A percentile compares a stretch with the other conserved stretches of the same genome.
Conservation (phyloP, 2,888 invertebrate species). For the Parnassius smintheus region DNA sequence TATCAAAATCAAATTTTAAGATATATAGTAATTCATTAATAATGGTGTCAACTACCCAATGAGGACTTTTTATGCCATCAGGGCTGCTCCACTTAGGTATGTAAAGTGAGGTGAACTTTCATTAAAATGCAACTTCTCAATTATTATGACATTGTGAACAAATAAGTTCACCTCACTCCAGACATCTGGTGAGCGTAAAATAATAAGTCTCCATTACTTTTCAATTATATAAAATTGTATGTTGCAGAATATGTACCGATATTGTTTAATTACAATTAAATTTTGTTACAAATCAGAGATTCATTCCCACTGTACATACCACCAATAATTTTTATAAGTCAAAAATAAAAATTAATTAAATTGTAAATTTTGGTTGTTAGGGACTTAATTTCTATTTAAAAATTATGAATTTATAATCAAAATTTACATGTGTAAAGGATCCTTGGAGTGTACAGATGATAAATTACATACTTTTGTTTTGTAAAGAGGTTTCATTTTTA, state of each 20-base stretch:
- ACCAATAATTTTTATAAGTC: conserved; percentile 43
- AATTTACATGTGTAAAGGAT: conserved; percentile 6
- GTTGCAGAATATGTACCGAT: not conserved
- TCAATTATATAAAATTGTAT: no score
- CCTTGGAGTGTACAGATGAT: conserved; percentile 30
- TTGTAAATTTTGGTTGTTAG: conserved; percentile 16
- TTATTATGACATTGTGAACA: no score
- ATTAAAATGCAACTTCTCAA: no score
- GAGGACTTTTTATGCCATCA: no score
- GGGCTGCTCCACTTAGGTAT: no score
- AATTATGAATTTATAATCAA: not conserved
- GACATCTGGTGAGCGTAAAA: no score
- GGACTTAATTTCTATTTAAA: conserved; percentile 7
- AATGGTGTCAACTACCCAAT: no score
- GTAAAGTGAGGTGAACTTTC: no score
- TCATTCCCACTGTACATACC: conserved; percentile 55
- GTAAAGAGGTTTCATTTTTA: conserved; percentile 11
- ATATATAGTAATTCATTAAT: no score
- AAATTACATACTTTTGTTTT: conserved; percentile 6
- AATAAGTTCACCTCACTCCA: no score
- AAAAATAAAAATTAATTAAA: conserved; percentile 12
- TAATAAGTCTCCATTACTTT: no score
- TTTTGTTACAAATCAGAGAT: conserved; percentile 35
- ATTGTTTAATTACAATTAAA: conserved; percentile 1
- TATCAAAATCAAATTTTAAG: no score